These are phyloP conservation scores for Conchocele bisecta DNA, from an alignment of 2,888 invertebrate species.

Conservation along the genomic window DNA sequence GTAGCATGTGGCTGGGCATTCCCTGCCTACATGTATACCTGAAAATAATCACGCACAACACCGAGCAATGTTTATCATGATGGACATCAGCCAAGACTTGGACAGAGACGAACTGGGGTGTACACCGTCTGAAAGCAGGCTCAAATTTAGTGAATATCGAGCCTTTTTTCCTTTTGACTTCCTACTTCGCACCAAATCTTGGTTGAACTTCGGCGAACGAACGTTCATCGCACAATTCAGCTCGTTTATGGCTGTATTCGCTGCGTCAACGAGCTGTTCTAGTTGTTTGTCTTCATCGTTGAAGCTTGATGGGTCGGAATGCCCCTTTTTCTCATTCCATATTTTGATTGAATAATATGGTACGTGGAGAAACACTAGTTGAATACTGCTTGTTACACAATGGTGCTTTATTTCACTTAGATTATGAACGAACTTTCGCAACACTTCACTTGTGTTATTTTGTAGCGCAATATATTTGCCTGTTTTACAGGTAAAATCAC, in stretches of 20 bases:
- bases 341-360: slow-evolving; percentile 19
- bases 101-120: slow-evolving; percentile 10
- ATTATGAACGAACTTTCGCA: background rate
- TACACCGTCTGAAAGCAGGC: slow-evolving; percentile 7
- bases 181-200: slow-evolving; percentile 6
- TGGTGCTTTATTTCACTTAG: background rate
- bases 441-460: background rate
- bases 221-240: background rate
- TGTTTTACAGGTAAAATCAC: slow-evolving; percentile 13
- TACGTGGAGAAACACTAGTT: slow-evolving; percentile 12
- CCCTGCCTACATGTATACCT: slow-evolving; percentile 3
- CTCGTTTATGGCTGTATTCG: slow-evolving; percentile 6
- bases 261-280: background rate
- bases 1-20: slow-evolving; percentile 14
- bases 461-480: background rate
- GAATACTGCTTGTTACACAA: background rate
- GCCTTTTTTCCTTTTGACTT: background rate
- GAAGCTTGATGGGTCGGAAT: slow-evolving; percentile 2
- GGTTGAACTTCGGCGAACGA: slow-evolving; percentile 13
- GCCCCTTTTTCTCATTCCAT: slow-evolving; percentile 20
- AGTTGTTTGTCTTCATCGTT: slow-evolving; percentile 12
- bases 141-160: slow-evolving; percentile 11
- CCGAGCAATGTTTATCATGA: background rate
- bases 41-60: background rate
- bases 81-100: slow-evolving; percentile 9